Evolutionary conservation across 2,888 invertebrate species (phyloP), one percentile per base, ranked within the genome.

Genomic region (Pheosia gnoma): DNA sequence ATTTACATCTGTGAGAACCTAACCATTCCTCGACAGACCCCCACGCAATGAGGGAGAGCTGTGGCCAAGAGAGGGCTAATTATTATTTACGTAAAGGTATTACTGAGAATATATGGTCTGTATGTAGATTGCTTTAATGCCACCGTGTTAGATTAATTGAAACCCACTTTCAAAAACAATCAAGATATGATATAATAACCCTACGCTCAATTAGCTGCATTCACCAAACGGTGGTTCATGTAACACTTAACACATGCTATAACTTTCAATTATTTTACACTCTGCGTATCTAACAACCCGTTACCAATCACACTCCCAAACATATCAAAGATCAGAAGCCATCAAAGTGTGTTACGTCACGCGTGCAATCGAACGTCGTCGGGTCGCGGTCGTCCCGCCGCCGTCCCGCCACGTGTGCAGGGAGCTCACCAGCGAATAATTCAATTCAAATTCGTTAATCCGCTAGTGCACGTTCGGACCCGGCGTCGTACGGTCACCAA

Each of bases 381-480:
- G n/a, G 25, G 25, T 43, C 57, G 57, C 13, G 45, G 0, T 4
- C 57, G 43, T 57, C 57, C 25, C 57, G 57, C 36, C 45, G 43
- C 57, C 57, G 57, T 57, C 45, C 43, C 57, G 5, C n/a, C 56
- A 6, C 13, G 41, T 56, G 25, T 4, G 9, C 56, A 41, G 38
- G 41, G 56, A 37, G 9, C 41, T 38, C 41, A 25, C 38, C 41
- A 57, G 13, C 10, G 45, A 61, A 68, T 66, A 65, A 68, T 71
- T 65, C 59, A 59, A 62, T 67, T 56, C 51, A 39, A 70, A 47
- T 10, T 57, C 55, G 66, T 63, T 63, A 57, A 67, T 59, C 58
- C 60, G 58, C 69, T 62, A 72, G 75, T 74, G 67, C 59, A 66
- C 51, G 67, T 62, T 57, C 70, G 58, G 73, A 61, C 41, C 66